Evolutionary conservation across 2,113 vertebrate species (phyloP).

Genomic region (Oriolus oriolus): DNA sequence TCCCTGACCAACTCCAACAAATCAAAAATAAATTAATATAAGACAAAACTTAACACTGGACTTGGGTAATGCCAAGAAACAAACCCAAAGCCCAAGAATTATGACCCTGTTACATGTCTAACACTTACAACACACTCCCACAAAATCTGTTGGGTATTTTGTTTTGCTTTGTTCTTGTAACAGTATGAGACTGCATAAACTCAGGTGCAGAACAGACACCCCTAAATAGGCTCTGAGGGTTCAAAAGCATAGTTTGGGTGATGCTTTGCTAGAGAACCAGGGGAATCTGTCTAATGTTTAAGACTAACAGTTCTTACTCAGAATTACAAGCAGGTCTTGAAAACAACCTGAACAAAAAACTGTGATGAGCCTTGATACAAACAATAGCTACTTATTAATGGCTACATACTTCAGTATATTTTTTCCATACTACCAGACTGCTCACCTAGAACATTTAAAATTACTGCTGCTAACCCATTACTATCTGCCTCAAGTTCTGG

Average conservation of each 20-base stretch:
- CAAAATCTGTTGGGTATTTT: fast-evolving
- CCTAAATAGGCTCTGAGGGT: neutral
- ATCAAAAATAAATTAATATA: neutral
- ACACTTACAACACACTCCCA: neutral
- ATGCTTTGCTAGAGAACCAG: neutral
- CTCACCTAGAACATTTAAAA: neutral
- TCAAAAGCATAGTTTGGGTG: neutral
- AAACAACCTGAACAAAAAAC: neutral
- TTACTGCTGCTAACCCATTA: neutral
- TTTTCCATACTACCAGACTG: neutral
- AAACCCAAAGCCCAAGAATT: neutral
- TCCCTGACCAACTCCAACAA: neutral
- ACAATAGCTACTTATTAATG: neutral
- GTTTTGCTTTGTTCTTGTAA: neutral
- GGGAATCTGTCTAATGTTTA: neutral
- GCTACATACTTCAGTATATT: neutral
- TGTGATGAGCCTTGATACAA: neutral
- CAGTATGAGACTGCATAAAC: neutral
- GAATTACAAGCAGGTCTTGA: neutral
- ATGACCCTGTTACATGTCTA: neutral
- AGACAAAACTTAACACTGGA: neutral
- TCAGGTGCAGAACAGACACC: neutral
- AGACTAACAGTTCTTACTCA: neutral
- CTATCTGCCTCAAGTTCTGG: neutral
- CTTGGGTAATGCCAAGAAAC: neutral